phyloP scores from a whole-genome alignment of 2,797 vertebrate species.

The Tapirus indicus region DNA sequence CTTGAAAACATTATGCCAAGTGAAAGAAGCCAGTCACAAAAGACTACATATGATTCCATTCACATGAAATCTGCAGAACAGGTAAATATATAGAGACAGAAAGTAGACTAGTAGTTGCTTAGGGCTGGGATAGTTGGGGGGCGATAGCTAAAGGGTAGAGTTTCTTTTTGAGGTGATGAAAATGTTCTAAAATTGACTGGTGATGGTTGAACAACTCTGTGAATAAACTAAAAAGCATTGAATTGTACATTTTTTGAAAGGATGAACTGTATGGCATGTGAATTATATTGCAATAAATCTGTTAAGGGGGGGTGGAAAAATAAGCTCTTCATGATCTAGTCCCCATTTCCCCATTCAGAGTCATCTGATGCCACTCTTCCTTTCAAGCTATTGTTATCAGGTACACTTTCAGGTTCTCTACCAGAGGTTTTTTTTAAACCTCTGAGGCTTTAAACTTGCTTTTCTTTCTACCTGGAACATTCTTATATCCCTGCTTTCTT shows the following conservation, averaged over 20 bases:
- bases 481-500: background rate
- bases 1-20: background rate
- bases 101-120: background rate
- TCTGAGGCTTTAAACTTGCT: background rate
- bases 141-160: background rate
- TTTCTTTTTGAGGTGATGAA: background rate
- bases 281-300: background rate
- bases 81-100: background rate
- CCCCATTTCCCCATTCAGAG: background rate
- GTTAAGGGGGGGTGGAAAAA: background rate
- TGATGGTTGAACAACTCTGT: background rate
- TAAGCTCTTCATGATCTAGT: constrained; percentile 5
- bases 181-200: constrained; percentile 21
- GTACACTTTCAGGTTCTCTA: background rate
- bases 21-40: constrained; percentile 18
- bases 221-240: background rate
- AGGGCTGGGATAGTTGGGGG: background rate
- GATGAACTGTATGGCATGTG: background rate
- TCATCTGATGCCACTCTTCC: background rate
- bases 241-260: background rate
- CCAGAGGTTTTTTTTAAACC: background rate
- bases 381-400: background rate
- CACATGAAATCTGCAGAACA: background rate
- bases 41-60: background rate
- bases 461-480: background rate